These are phyloP conservation scores for Pseudoatta argentina DNA, from an alignment of 1,140 invertebrate genomes.

Conservation along the genomic window DNA sequence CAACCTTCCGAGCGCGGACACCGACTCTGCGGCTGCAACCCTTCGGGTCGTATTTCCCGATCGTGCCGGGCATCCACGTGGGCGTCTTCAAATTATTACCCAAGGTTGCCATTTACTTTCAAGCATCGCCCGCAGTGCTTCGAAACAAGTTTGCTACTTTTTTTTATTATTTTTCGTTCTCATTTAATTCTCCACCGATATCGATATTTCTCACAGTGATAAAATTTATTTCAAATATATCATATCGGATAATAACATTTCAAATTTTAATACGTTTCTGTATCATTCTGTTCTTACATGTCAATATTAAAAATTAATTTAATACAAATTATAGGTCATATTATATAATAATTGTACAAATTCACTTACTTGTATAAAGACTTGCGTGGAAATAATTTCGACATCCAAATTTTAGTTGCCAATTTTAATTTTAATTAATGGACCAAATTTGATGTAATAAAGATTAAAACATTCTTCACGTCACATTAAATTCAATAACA, in stretches of 20 bases:
- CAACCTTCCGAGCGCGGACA: conserved; percentile 27
- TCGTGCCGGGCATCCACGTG: conserved; percentile 41
- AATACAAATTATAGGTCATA: neutral
- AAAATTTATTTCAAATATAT: neutral
- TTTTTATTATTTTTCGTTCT: conserved; percentile 9
- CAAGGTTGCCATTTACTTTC: conserved; percentile 36
- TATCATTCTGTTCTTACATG: neutral
- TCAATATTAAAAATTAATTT: neutral
- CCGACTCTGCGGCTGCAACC: conserved; percentile 45
- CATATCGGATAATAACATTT: neutral
- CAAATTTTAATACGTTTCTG: neutral
- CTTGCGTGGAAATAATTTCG: neutral
- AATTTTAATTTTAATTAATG: conserved; percentile 21
- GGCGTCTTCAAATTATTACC: conserved; percentile 55
- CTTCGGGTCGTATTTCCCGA: conserved; percentile 56
- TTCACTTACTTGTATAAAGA: neutral
- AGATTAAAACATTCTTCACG: conserved; percentile 14
- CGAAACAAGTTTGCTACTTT: conserved; percentile 8
- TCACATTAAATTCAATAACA: conserved; percentile 25
- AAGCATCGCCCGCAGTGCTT: conserved; percentile 19
- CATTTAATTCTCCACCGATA: conserved; percentile 12
- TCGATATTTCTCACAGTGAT: neutral
- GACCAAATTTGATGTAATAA: neutral
- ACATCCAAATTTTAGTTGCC: neutral
- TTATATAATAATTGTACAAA: neutral